A percentile compares a stretch with the other conserved stretches of the same genome.
These are phyloP conservation scores for Microhierax caerulescens DNA, from an alignment of 2,797 vertebrate species.

Conservation along the genomic window DNA sequence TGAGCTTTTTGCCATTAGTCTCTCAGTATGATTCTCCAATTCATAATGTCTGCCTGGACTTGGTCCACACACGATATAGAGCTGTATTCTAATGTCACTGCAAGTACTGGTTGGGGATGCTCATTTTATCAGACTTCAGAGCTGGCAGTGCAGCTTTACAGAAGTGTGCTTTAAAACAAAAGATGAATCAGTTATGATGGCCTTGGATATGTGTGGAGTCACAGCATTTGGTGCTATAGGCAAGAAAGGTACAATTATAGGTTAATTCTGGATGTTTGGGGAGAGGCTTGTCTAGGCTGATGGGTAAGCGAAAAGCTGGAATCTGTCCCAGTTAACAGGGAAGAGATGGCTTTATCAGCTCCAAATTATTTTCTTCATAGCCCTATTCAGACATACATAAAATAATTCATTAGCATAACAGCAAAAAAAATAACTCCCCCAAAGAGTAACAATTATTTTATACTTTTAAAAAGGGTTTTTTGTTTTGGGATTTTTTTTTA, in stretches of 20 bases:
- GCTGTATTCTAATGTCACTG: not conserved
- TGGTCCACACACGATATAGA: not conserved
- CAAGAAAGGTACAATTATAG: not conserved
- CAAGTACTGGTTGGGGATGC: not conserved
- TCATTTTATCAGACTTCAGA: not conserved
- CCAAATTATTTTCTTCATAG: not conserved
- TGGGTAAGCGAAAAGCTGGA: not conserved
- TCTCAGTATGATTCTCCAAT: not conserved
- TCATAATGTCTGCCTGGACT: not conserved
- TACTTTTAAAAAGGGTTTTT: not conserved
- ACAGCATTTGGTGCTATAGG: not conserved
- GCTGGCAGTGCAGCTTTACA: not conserved
- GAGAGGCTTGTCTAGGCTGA: not conserved
- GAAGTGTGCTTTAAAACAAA: slow-evolving; percentile 3
- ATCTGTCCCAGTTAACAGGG: not conserved
- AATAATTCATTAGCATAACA: not conserved
- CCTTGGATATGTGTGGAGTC: not conserved
- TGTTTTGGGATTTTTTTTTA: accelerated
- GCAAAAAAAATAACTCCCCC: not conserved
- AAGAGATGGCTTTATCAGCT: not conserved
- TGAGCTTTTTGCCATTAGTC: not conserved
- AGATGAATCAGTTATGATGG: not conserved
- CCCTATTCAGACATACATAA: not conserved
- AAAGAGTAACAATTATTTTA: not conserved
- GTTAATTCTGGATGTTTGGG: not conserved